These are phyloP conservation scores for Diglossa cyanea DNA, from an alignment of 2,797 vertebrate genomes.

Conservation along the genomic window DNA sequence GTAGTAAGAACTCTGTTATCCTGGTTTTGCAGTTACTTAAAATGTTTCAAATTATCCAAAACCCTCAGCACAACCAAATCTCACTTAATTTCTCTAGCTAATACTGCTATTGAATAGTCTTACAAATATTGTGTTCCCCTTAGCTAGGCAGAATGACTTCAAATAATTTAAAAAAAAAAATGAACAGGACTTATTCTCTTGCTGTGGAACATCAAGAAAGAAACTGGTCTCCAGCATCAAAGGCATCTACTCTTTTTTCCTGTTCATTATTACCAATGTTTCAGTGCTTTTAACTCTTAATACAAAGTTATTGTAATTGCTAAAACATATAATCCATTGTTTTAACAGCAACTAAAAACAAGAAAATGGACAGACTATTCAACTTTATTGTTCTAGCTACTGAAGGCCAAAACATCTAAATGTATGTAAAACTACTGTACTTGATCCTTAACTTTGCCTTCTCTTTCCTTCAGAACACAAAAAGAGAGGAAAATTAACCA, in stretches of 20 bases:
- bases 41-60: neutral
- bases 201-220: neutral
- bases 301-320: accelerated
- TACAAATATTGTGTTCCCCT: accelerated
- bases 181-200: neutral
- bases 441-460: neutral
- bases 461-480: neutral
- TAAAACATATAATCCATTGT: accelerated
- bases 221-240: accelerated
- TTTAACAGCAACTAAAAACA: neutral
- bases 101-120: neutral
- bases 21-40: neutral
- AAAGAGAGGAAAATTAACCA: neutral
- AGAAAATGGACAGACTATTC: neutral
- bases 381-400: neutral
- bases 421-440: neutral
- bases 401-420: neutral
- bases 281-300: neutral
- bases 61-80: neutral
- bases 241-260: neutral
- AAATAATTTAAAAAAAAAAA: neutral
- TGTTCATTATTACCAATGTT: neutral
- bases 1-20: neutral
- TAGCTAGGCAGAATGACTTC: neutral
- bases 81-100: neutral